phyloP scores from a whole-genome alignment of 2,113 vertebrate genomes.

The Balaeniceps rex region DNA sequence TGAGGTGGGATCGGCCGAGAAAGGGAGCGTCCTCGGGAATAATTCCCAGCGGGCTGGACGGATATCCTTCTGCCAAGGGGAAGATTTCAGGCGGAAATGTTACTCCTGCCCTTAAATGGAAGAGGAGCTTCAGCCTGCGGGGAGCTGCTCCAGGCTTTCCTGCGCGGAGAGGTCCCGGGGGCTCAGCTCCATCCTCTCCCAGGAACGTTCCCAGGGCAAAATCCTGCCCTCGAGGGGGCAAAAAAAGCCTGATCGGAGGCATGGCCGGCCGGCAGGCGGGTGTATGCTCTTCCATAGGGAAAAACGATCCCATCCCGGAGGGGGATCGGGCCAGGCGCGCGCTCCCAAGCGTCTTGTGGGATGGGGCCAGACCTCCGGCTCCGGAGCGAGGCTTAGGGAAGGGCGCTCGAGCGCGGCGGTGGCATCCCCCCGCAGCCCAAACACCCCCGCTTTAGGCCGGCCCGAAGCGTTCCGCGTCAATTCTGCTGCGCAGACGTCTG shows the following conservation, averaged over 20 bases:
- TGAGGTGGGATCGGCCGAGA: neutral
- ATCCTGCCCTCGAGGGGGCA: neutral
- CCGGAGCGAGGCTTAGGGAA: neutral
- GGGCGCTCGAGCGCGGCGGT: rapidly evolving
- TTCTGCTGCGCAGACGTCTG: neutral
- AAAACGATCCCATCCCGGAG: neutral
- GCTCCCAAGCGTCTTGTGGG: neutral
- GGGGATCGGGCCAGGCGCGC: rapidly evolving
- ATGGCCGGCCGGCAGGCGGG: neutral
- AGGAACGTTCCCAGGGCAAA: neutral
- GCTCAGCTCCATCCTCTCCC: neutral
- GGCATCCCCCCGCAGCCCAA: neutral
- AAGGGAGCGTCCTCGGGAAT: neutral
- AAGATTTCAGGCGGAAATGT: neutral
- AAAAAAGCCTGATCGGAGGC: neutral
- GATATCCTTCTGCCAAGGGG: neutral
- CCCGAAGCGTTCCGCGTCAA: neutral
- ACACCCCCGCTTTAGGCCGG: neutral
- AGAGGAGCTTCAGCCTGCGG: neutral
- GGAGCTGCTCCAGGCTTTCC: neutral
- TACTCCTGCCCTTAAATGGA: conserved; percentile 50
- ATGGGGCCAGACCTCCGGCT: neutral
- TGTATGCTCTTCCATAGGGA: neutral
- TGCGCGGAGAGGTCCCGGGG: neutral
- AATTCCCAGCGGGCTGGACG: neutral